Evolutionary conservation across 2,797 vertebrate species (phyloP), one percentile per base, ranked within the genome.

Genomic region (Mycteria americana): DNA sequence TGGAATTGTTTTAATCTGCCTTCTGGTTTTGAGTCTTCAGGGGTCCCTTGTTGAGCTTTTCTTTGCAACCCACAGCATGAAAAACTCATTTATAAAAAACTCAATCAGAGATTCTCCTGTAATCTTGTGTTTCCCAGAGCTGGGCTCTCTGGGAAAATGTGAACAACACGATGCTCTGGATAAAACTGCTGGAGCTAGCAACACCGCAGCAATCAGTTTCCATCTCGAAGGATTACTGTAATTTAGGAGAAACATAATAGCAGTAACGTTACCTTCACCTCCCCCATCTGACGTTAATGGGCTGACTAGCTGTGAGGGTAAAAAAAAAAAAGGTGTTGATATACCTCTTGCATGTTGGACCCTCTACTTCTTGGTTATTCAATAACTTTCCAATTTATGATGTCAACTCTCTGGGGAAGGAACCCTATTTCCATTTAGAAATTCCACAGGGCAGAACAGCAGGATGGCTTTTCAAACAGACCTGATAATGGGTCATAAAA

Each of bases 1-100:
- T 81, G 45, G 72, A 72, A 83, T 72, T 50, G 75, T 50, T 97
- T 91, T 80, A 89, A 88, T 91, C 60, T 93, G 86, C 69, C 70
- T 91, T 96, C 91, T 86, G 57, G 48, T 93, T 88, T 81, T 50
- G 39, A 83, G 50, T 74, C 87, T 89, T 93, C 25, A 25, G 78
- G 84, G 74, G 92, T 82, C 56, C 28, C 62, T 89, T 48, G 51
- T 79, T 96, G 75, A 89, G 67, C 64, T 95, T 89, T 76, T 51
- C 73, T 88, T 70, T 54, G 72, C 64, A 85, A 65, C 9, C 18
- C 51, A 53, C 75, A 79, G 72, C 67, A 79, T 33, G 6, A 94
- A 59, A 89, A 93, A 83, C 33, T 68, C 3, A 76, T 76, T 88
- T 88, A n/a, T 12, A 22, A 74, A 53, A 53, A 77, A 60, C n/a